phyloP scores from a whole-genome alignment of 2,113 vertebrate species.

The Microtus oregoni region DNA sequence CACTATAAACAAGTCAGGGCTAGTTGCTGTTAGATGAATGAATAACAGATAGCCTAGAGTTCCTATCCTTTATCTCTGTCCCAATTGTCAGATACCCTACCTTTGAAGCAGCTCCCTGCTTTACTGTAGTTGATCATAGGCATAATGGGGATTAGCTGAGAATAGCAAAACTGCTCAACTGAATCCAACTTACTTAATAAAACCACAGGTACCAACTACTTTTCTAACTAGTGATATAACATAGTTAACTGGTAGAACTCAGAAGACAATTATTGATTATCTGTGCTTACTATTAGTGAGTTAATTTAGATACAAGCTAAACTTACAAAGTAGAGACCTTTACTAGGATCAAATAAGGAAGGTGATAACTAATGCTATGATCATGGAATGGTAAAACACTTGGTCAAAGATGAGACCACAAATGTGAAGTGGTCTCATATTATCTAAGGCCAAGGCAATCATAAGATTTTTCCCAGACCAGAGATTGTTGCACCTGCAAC shows the following conservation, averaged over 20 bases:
- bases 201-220: constrained; percentile 30
- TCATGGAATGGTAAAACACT: constrained; percentile 19
- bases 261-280: constrained; percentile 51
- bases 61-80: not conserved
- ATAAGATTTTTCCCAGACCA: not conserved
- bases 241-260: constrained; percentile 25
- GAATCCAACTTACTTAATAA: not conserved
- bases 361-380: constrained; percentile 16
- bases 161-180: constrained; percentile 26
- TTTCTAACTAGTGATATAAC: constrained; percentile 39
- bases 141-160: constrained; percentile 28
- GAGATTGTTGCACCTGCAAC: not conserved
- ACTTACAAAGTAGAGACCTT: constrained; percentile 26
- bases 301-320: constrained; percentile 16
- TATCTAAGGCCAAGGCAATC: constrained; percentile 21
- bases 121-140: not conserved
- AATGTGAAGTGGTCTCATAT: not conserved
- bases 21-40: not conserved
- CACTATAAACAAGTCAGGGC: not conserved
- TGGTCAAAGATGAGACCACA: not conserved
- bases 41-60: not conserved
- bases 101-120: not conserved
- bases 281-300: constrained; percentile 7
- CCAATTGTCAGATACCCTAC: not conserved
- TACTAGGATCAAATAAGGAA: not conserved